phyloP scores from a whole-genome alignment of 2,888 invertebrate species.

The Ferdinandea cuprea region DNA sequence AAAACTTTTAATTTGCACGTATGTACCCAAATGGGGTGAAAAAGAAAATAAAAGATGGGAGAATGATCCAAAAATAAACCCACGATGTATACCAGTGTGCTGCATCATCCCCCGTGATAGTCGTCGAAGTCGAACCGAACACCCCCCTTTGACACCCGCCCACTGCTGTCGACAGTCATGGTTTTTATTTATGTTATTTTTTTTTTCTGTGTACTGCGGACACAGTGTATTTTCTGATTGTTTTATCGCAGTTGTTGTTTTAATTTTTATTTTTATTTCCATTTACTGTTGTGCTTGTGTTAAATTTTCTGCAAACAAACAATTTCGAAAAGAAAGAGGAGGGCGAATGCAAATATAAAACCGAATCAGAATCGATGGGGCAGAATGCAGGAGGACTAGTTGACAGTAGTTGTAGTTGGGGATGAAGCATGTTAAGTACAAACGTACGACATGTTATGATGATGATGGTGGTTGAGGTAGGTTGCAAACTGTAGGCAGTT shows the following conservation, averaged over 20 bases:
- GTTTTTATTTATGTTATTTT: neutral
- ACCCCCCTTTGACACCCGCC: neutral
- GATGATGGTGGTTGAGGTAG: constrained; percentile 38
- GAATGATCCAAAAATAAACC: constrained; percentile 52
- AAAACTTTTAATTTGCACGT: constrained; percentile 4
- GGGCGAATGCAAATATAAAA: neutral
- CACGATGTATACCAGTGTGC: neutral
- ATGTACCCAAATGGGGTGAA: neutral
- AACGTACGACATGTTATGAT: neutral
- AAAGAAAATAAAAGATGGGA: neutral
- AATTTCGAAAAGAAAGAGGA: neutral
- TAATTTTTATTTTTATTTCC: neutral
- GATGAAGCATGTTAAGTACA: too few species aligned
- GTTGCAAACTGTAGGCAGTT: neutral
- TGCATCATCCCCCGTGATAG: constrained; percentile 46
- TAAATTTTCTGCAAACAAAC: constrained; percentile 10
- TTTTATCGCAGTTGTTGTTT: neutral
- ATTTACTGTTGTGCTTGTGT: neutral
- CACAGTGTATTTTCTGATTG: constrained; percentile 10
- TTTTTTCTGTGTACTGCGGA: constrained; percentile 35
- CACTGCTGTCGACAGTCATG: neutral
- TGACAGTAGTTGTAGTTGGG: neutral
- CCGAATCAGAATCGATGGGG: neutral
- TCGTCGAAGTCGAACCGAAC: neutral
- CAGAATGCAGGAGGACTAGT: constrained; percentile 17